Evolutionary conservation across 2,113 vertebrate species (phyloP).

Genomic region (Dascyllus trimaculatus): DNA sequence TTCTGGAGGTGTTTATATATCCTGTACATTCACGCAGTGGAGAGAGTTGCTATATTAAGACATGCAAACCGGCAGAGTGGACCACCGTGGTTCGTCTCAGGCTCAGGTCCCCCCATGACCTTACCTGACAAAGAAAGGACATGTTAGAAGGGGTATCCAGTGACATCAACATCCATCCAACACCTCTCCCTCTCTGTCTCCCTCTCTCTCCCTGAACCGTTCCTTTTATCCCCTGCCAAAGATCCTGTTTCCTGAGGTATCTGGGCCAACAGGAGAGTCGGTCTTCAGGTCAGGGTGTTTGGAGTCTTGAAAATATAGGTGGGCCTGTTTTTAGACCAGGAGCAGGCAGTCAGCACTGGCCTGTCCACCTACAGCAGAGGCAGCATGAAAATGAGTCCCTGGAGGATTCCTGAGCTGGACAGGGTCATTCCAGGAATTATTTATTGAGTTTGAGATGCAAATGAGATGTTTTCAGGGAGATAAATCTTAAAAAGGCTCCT

Average conservation of each 20-base stretch:
- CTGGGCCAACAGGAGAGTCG: constrained; percentile 25
- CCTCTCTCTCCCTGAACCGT: not conserved
- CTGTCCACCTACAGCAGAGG: not conserved
- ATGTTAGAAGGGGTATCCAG: constrained; percentile 23
- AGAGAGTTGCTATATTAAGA: not conserved
- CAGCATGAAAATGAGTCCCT: not conserved
- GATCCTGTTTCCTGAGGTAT: constrained; percentile 53
- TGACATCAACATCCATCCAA: constrained; percentile 27
- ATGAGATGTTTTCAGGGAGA: not conserved
- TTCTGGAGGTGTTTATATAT: not conserved
- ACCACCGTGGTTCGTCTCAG: not conserved
- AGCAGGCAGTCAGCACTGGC: not conserved
- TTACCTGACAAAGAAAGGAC: constrained; percentile 22
- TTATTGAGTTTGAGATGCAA: not conserved
- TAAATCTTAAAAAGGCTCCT: too few species aligned
- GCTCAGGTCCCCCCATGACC: constrained; percentile 8
- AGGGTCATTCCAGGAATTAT: not conserved
- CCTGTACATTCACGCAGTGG: not conserved
- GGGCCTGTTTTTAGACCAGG: constrained; percentile 52
- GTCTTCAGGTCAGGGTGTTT: constrained; percentile 42
- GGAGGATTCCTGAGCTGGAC: constrained; percentile 1
- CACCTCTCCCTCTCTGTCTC: not conserved
- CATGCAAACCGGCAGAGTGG: not conserved
- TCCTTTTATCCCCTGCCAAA: constrained; percentile 20
- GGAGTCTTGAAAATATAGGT: constrained; percentile 38